Percentiles rank a stretch among this genome's conserved stretches.
Evolutionary conservation across 2,113 vertebrate species (phyloP).

Genomic region (Vidua chalybeata): DNA sequence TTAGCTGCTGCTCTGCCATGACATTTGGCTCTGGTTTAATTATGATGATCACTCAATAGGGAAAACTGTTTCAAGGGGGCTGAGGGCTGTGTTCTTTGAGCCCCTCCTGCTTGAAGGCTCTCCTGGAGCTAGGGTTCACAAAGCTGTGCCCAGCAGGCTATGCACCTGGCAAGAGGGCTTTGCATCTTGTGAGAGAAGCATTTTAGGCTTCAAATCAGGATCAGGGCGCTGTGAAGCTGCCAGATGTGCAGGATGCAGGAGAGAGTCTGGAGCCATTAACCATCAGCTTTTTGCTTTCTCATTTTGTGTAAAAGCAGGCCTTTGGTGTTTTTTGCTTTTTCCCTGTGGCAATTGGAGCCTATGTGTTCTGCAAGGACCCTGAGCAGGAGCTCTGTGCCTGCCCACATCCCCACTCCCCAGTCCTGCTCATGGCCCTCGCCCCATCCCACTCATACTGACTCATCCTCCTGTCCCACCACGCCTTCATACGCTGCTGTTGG

Average conservation of each 20-base stretch:
- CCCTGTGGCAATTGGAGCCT: neutral
- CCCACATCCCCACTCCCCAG: neutral
- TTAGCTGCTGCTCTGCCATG: slow-evolving; percentile 56
- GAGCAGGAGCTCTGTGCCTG: neutral
- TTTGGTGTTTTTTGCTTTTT: neutral
- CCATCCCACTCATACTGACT: slow-evolving; percentile 40
- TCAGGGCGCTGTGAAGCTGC: neutral
- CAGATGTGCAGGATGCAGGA: rapidly evolving
- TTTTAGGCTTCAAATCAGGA: neutral
- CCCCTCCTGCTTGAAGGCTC: neutral
- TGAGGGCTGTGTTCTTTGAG: neutral
- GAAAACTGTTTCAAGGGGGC: slow-evolving; percentile 34
- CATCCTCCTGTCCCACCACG: neutral
- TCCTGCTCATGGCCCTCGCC: neutral
- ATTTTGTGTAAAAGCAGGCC: neutral
- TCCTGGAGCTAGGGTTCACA: neutral
- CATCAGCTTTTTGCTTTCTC: neutral
- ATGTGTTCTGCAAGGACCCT: neutral
- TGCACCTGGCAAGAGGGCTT: rapidly evolving
- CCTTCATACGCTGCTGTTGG: neutral
- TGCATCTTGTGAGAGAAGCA: rapidly evolving
- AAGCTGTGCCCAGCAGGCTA: rapidly evolving
- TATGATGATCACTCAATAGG: slow-evolving; percentile 54
- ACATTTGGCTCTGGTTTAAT: slow-evolving; percentile 60
- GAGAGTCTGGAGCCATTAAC: neutral